Conservation (phyloP, 2,888 invertebrate species). For the Tortricodes alternella region DNA sequence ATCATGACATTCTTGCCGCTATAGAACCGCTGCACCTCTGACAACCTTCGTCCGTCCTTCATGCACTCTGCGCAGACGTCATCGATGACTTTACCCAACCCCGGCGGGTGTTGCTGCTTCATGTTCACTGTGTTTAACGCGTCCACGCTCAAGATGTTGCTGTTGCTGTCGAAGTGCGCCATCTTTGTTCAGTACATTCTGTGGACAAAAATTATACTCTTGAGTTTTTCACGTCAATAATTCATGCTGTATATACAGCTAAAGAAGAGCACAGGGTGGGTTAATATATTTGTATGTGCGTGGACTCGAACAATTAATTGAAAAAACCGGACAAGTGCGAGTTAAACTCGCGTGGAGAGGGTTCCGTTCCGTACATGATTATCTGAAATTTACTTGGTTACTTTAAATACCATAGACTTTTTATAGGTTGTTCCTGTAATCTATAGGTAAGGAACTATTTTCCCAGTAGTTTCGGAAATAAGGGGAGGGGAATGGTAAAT, state of each 20-base stretch:
- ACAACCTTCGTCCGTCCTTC: slow-evolving; percentile 44
- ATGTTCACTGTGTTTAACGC: not conserved
- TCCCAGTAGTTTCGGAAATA: too few relatives aligned
- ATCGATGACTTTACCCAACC: not conserved
- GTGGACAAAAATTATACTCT: slow-evolving; percentile 3
- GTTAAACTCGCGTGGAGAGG: too few relatives aligned
- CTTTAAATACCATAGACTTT: too few relatives aligned
- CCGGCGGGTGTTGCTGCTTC: not conserved
- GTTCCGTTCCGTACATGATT: too few relatives aligned
- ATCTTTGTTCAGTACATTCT: slow-evolving; percentile 24
- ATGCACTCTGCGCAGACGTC: slow-evolving; percentile 5
- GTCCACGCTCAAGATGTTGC: not conserved
- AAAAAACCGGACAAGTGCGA: too few relatives aligned
- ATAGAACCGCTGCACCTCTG: slow-evolving; percentile 82
- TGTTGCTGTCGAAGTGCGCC: slow-evolving; percentile 7
- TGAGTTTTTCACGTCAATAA: not conserved
- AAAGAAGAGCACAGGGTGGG: too few relatives aligned
- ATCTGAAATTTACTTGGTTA: too few relatives aligned
- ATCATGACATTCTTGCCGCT: slow-evolving; percentile 82
- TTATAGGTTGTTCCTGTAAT: too few relatives aligned
- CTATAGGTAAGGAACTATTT: too few relatives aligned
- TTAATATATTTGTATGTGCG: too few relatives aligned
- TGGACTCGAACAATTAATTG: too few relatives aligned
- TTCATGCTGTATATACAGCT: not conserved
- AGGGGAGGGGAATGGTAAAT: too few relatives aligned